Percentiles rank a stretch among this genome's conserved stretches.
Conservation (phyloP, 2,797 vertebrate species). For the Notoglanidium macrostoma region DNA sequence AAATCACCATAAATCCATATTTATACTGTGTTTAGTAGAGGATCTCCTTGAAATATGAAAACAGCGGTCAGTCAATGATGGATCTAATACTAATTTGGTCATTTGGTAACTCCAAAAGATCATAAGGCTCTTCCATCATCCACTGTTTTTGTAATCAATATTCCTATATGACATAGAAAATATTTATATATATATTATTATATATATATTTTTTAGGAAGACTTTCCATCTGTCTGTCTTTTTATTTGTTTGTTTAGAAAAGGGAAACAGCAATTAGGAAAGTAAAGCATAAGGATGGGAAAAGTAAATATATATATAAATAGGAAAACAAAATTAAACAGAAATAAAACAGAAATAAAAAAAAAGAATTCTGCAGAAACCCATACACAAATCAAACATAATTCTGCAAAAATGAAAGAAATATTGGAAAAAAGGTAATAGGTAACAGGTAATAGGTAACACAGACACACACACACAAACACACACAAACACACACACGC, state of each 20-base stretch:
- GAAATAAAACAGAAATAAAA: not conserved
- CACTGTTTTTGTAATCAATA: not conserved
- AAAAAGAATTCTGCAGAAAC: not conserved
- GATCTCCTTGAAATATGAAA: slow-evolving; percentile 8
- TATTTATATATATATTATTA: no score
- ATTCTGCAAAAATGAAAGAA: not conserved
- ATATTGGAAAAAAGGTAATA: not conserved
- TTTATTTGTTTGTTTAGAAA: not conserved
- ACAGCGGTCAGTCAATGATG: not conserved
- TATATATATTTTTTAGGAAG: no score
- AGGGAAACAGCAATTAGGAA: not conserved
- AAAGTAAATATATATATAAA: not conserved
- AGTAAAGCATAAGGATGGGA: not conserved
- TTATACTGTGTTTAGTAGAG: slow-evolving; percentile 9
- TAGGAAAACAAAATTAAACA: not conserved
- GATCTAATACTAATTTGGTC: not conserved
- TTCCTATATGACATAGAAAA: not conserved
- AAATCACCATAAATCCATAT: slow-evolving; percentile 44
- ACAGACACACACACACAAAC: not conserved
- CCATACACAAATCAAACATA: not conserved
- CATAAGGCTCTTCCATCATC: not conserved
- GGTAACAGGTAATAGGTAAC: not conserved
- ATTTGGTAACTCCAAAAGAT: not conserved
- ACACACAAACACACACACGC: no score
- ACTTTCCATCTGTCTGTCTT: not conserved